These are phyloP conservation scores for Prietella phreatophila DNA, from an alignment of 2,113 vertebrate genomes.

Conservation along the genomic window DNA sequence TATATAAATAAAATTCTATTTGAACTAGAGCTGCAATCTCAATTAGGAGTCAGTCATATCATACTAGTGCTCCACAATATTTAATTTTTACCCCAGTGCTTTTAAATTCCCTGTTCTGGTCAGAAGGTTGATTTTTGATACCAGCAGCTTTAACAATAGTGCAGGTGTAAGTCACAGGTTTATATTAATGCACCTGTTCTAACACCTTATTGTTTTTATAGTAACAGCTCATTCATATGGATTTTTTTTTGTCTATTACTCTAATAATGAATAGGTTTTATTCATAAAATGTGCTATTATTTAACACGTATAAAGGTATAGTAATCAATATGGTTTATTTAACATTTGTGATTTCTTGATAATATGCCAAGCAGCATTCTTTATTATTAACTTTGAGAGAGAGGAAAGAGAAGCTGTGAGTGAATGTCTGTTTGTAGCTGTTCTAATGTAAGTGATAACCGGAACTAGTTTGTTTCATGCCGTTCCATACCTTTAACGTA, in stretches of 20 bases:
- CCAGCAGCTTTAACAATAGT: neutral
- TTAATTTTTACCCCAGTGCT: neutral
- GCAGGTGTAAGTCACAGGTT: neutral
- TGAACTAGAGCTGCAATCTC: neutral
- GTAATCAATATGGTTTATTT: neutral
- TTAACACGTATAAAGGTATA: neutral
- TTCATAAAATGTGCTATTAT: neutral
- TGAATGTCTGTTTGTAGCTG: neutral
- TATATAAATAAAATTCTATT: no score
- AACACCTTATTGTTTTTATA: neutral
- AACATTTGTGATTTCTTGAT: neutral
- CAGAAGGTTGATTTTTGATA: neutral
- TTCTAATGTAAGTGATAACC: neutral
- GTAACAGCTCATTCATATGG: neutral
- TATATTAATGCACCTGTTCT: neutral
- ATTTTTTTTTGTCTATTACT: neutral
- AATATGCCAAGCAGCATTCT: neutral
- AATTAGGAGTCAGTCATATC: neutral
- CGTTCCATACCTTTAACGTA: neutral
- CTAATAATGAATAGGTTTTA: neutral
- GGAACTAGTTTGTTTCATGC: neutral
- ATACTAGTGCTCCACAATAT: neutral
- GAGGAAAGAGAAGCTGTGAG: neutral
- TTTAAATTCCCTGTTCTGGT: neutral
- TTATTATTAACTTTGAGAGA: neutral